Conservation (phyloP, 2,888 invertebrate species). For the Agrenia bidenticulata region DNA sequence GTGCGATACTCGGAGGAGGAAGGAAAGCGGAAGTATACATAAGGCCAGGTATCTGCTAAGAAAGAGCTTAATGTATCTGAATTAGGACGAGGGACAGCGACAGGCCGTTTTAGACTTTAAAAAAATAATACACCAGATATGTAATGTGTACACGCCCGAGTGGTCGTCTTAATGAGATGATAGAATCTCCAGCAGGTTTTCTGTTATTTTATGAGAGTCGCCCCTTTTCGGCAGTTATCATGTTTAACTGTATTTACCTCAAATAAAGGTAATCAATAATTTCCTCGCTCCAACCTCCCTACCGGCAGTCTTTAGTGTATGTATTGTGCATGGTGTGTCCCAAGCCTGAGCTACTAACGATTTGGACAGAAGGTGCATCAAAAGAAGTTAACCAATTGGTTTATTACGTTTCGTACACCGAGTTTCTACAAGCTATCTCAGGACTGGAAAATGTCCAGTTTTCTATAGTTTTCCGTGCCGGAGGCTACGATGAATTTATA, state of each 20-base stretch:
- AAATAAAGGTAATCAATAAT: slow-evolving; percentile 6
- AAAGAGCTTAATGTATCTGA: not conserved
- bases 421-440: too few relatives aligned
- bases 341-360: too few relatives aligned
- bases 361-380: too few relatives aligned
- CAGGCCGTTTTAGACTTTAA: not conserved
- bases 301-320: too few relatives aligned
- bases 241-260: slow-evolving; percentile 9
- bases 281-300: too few relatives aligned
- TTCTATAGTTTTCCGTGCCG: too few relatives aligned
- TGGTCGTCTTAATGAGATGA: slow-evolving; percentile 9
- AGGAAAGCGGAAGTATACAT: not conserved
- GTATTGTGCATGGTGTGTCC: too few relatives aligned
- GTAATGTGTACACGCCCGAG: not conserved
- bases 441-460: too few relatives aligned
- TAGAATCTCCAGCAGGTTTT: slow-evolving; percentile 2
- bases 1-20: not conserved
- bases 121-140: not conserved
- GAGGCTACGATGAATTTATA: too few relatives aligned
- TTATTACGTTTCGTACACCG: too few relatives aligned
- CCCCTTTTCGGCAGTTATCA: slow-evolving; percentile 9
- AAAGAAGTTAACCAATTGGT: too few relatives aligned
- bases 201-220: not conserved
- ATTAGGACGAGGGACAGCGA: not conserved
- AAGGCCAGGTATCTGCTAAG: not conserved